These are phyloP conservation scores for Chaenodraco wilsoni DNA, from an alignment of 2,797 vertebrate species.

Conservation along the genomic window DNA sequence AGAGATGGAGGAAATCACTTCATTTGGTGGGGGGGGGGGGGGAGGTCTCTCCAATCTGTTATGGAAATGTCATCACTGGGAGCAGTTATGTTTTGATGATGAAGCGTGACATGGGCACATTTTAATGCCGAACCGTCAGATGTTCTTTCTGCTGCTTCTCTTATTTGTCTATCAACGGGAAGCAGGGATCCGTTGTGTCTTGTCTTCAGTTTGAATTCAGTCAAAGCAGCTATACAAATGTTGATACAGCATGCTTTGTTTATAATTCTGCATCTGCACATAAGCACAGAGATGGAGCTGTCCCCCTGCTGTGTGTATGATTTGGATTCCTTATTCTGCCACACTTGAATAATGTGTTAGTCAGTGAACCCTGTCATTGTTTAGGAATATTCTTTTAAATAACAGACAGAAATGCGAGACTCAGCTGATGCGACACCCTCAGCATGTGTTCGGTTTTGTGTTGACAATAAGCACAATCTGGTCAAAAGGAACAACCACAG, in stretches of 20 bases:
- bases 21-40: conserved; percentile 32
- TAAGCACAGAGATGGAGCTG: conserved; percentile 10
- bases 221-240: conserved; percentile 36
- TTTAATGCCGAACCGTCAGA: conserved; percentile 42
- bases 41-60: conserved; percentile 63
- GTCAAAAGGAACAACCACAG: conserved; percentile 2
- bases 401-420: neutral
- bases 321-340: neutral
- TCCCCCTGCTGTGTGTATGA: neutral
- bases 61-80: conserved; percentile 74
- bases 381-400: neutral
- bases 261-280: conserved; percentile 30
- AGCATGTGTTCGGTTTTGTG: conserved; percentile 27
- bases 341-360: conserved; percentile 12
- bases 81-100: conserved; percentile 67
- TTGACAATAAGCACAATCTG: conserved; percentile 27
- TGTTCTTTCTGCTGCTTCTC: conserved; percentile 23
- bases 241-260: conserved; percentile 32
- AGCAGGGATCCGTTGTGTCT: conserved; percentile 46
- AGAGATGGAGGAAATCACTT: conserved; percentile 66
- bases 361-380: neutral
- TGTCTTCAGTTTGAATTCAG: conserved; percentile 35
- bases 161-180: conserved; percentile 63
- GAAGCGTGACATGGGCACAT: conserved; percentile 56
- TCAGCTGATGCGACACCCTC: conserved; percentile 26